Evolutionary conservation across 1,140 invertebrate species (phyloP).

Genomic region (Sarcophaga peregrina): DNA sequence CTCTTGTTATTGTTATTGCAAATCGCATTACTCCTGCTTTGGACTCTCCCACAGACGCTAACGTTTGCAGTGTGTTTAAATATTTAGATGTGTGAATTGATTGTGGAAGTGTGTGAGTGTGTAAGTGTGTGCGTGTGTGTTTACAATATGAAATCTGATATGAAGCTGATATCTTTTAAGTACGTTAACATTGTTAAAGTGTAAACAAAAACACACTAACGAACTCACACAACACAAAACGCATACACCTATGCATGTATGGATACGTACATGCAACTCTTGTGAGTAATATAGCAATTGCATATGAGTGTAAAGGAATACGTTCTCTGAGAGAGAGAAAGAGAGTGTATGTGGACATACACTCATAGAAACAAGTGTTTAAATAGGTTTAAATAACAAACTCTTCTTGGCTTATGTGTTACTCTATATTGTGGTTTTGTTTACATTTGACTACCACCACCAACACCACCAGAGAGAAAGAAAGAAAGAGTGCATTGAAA

Average conservation of each 20-base stretch:
- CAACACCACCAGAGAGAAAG: no score
- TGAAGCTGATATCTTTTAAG: conserved; percentile 18
- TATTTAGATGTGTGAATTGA: no score
- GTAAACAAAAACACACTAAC: neutral
- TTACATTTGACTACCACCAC: neutral
- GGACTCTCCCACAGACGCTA: neutral
- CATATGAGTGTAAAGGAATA: no score
- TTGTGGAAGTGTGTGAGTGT: no score
- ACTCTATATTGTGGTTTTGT: neutral
- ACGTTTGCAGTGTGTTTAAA: neutral
- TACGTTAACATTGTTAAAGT: neutral
- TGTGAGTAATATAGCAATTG: no score
- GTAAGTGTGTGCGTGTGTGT: neutral
- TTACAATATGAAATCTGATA: conserved; percentile 17
- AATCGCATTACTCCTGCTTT: neutral
- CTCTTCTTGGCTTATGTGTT: neutral
- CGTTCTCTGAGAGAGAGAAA: no score
- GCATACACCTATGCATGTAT: no score
- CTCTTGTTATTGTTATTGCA: neutral
- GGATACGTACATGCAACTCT: no score
- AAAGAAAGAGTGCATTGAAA: no score
- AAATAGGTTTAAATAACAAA: conserved; percentile 23
- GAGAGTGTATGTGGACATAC: no score
- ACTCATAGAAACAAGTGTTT: conserved; percentile 3
- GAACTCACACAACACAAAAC: no score